Evolutionary conservation across 2,888 invertebrate genomes (phyloP).

Genomic region (Diarsia rubi): DNA sequence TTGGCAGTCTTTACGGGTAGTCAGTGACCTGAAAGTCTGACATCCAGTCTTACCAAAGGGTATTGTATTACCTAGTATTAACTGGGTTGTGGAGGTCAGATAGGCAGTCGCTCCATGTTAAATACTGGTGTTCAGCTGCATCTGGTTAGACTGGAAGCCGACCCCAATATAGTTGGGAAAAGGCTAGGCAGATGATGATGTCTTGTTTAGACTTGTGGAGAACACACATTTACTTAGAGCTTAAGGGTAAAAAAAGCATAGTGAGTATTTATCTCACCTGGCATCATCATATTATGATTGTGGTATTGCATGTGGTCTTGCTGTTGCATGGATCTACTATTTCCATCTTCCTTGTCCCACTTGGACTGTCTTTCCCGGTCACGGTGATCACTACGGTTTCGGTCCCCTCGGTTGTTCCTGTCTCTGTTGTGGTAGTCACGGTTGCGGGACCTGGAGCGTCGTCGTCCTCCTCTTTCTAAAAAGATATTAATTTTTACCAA

Average conservation of each 20-base stretch:
- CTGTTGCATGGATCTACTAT: constrained; percentile 38
- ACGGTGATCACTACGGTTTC: constrained; percentile 63
- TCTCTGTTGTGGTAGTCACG: constrained; percentile 51
- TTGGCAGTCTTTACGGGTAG: no score
- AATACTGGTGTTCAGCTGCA: no score
- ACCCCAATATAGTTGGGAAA: no score
- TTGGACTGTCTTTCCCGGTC: constrained; percentile 71
- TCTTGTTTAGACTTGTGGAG: neutral
- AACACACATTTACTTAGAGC: neutral
- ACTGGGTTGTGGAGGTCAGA: no score
- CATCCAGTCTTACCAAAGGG: no score
- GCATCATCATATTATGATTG: constrained; percentile 68
- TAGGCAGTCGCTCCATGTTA: no score
- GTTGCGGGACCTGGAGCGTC: constrained; percentile 62
- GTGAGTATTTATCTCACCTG: constrained; percentile 64
- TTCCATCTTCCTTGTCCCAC: constrained; percentile 65
- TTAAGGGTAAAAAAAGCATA: neutral
- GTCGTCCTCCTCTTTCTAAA: constrained; percentile 54
- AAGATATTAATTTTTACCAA: neutral
- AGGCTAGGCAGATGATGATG: no score
- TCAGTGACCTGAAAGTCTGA: no score
- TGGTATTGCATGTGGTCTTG: constrained; percentile 6
- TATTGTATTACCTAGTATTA: no score
- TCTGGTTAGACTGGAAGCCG: no score
- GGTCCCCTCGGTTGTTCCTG: constrained; percentile 51